phyloP scores from a whole-genome alignment of 1,140 invertebrate species.

The Neelides sp. region DNA sequence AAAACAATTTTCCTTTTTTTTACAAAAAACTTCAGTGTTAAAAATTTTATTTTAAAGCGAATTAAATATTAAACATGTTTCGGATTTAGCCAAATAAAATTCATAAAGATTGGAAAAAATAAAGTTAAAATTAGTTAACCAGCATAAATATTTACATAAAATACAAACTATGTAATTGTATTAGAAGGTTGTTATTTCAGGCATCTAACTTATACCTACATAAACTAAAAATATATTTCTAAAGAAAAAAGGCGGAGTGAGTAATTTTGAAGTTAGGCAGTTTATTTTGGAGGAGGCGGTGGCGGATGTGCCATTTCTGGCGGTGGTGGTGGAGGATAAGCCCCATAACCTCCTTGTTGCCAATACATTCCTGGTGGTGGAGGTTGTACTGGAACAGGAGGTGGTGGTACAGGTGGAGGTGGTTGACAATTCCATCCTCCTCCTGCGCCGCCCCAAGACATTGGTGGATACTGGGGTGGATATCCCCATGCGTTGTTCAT shows the following conservation, averaged over 20 bases:
- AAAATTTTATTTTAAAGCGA: too few relatives aligned
- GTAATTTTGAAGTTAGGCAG: slow-evolving; percentile 10
- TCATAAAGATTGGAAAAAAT: too few relatives aligned
- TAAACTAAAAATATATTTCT: too few relatives aligned
- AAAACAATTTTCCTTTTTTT: too few relatives aligned
- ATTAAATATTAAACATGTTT: too few relatives aligned
- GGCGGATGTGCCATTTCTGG: slow-evolving; percentile 35
- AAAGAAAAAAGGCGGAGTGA: slow-evolving; percentile 39
- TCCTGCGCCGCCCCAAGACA: background rate
- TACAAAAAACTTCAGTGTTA: too few relatives aligned
- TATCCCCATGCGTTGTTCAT: background rate
- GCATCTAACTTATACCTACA: too few relatives aligned
- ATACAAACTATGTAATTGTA: too few relatives aligned
- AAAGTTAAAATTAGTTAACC: too few relatives aligned
- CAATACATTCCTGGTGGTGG: slow-evolving; percentile 43
- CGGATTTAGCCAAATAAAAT: too few relatives aligned
- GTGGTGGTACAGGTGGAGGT: slow-evolving; percentile 35
- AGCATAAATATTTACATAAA: too few relatives aligned
- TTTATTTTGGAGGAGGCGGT: slow-evolving; percentile 33
- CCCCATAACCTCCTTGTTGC: slow-evolving; percentile 39
- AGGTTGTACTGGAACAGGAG: slow-evolving; percentile 43
- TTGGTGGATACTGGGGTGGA: slow-evolving; percentile 18
- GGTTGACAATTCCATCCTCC: slow-evolving; percentile 29
- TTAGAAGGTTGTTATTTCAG: too few relatives aligned
- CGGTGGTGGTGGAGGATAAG: slow-evolving; percentile 42